These are phyloP conservation scores for Betta splendens DNA, from an alignment of 2,797 vertebrate genomes.

Conservation along the genomic window DNA sequence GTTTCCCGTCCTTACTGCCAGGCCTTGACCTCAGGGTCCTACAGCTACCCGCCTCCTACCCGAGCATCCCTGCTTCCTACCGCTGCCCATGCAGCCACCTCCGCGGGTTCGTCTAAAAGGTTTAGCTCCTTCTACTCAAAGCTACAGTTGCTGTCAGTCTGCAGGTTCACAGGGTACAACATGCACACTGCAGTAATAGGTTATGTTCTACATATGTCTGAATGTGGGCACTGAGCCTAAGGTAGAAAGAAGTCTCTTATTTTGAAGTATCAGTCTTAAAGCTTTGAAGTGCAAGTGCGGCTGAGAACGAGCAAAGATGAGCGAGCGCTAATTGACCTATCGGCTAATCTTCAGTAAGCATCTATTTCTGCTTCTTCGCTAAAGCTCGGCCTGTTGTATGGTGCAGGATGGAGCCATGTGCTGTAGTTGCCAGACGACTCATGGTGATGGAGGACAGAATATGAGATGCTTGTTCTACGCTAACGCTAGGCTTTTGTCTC, in stretches of 20 bases:
- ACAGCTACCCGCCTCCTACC: too few relatives aligned
- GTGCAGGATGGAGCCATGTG: conserved; percentile 31
- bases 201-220: conserved; percentile 18
- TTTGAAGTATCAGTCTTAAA: conserved; percentile 42
- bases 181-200: conserved; percentile 45
- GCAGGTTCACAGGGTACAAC: conserved; percentile 32
- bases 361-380: conserved; percentile 33
- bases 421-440: conserved; percentile 5
- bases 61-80: too few relatives aligned
- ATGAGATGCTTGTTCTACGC: conserved; percentile 17
- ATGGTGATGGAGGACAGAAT: conserved; percentile 35
- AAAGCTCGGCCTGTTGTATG: conserved; percentile 29
- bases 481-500: conserved; percentile 5
- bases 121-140: conserved; percentile 33
- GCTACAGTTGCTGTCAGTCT: conserved; percentile 21
- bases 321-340: conserved; percentile 54
- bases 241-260: conserved; percentile 41
- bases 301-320: conserved; percentile 49
- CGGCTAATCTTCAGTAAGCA: too few relatives aligned
- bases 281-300: conserved; percentile 53
- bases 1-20: too few relatives aligned
- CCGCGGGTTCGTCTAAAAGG: too few relatives aligned
- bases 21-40: too few relatives aligned
- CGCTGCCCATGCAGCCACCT: too few relatives aligned
- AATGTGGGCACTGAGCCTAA: conserved; percentile 42